Evolutionary conservation across 2,888 invertebrate species (phyloP).

Genomic region (Chymomyza caudatula): DNA sequence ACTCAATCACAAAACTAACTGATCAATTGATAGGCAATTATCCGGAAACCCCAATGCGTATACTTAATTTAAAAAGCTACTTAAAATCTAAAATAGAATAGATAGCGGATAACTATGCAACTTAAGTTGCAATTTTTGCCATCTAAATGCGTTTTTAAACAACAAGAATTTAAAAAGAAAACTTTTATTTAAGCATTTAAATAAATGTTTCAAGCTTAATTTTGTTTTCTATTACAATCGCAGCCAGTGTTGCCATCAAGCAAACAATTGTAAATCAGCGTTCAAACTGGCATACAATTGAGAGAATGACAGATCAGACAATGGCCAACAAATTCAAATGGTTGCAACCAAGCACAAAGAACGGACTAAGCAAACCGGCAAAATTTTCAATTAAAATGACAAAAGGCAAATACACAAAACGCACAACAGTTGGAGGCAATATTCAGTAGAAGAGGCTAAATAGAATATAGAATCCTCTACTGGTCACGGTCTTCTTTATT

Average conservation of each 20-base stretch:
- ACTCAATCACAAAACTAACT: too few relatives aligned
- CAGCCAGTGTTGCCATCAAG: neutral
- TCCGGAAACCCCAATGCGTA: too few relatives aligned
- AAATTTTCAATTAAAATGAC: conserved; percentile 65
- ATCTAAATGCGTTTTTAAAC: too few relatives aligned
- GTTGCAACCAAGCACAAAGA: conserved; percentile 20
- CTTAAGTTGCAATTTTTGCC: too few relatives aligned
- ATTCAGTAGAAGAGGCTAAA: neutral
- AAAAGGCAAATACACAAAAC: conserved; percentile 34
- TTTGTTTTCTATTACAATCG: conserved; percentile 2
- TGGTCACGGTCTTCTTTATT: neutral
- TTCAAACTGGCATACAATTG: conserved; percentile 21
- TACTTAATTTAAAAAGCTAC: too few relatives aligned
- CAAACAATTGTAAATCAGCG: conserved; percentile 46
- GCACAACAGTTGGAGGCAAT: conserved; percentile 10
- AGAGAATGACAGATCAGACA: conserved; percentile 7
- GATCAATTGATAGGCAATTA: too few relatives aligned
- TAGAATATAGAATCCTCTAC: conserved; percentile 1
- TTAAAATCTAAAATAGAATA: too few relatives aligned
- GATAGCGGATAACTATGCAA: too few relatives aligned
- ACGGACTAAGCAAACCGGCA: conserved; percentile 21
- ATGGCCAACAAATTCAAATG: conserved; percentile 26
- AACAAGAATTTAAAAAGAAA: too few relatives aligned
- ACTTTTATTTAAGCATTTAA: neutral
- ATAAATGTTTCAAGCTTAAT: neutral